Base-by-base conservation (phyloP, 2,113 vertebrate species). In the Protomyctophum bolini region DNA sequence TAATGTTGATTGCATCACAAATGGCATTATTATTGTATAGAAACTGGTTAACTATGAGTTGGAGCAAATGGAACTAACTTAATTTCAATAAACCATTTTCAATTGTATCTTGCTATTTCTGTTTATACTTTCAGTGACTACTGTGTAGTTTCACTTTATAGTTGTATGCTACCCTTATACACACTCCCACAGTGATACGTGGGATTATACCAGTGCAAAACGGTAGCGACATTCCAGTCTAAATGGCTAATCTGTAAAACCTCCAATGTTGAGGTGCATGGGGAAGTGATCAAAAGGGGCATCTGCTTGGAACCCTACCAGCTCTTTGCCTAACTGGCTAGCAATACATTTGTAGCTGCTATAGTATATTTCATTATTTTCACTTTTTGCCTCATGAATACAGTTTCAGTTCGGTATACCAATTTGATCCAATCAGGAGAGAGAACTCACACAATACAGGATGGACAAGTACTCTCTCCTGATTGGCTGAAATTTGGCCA, bases 241-340 rank as follows among this genome's bases (percentile, higher is more conserved):
- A 89, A 90, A 82, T 61, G 77, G 83, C 86, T 88, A 14, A 86
- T 68, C 66, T 73, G 70, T 66, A 83, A 85, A 80, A 45, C 68
- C 12, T 66, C 21, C 52, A 81, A 46, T 57, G 69, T 86, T 82
- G 84, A 41, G 81, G 58, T 8, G 7, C 4, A 70, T 68, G 76
- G 84, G 86, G 45, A 46, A 28, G 56, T 15, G 2, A 58, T 68
- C 54, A 61, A 33, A 33, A 33, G 33, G 2, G 33, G 33, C 33
- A 41, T 41, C 3, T 41, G 29, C 47, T 55, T 52, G 2, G 6
- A 14, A 46, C 14, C 46, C 68, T 8, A 74, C 10, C 2, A 11
- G 33, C 1, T 41, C 49, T 21, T 21, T 21, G 21, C 21, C 21
- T 21, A 21, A 21, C 21, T 21, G 21, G 21, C 21, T 41, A 41